phyloP scores from a whole-genome alignment of 2,797 vertebrate genomes.

The Anas acuta region DNA sequence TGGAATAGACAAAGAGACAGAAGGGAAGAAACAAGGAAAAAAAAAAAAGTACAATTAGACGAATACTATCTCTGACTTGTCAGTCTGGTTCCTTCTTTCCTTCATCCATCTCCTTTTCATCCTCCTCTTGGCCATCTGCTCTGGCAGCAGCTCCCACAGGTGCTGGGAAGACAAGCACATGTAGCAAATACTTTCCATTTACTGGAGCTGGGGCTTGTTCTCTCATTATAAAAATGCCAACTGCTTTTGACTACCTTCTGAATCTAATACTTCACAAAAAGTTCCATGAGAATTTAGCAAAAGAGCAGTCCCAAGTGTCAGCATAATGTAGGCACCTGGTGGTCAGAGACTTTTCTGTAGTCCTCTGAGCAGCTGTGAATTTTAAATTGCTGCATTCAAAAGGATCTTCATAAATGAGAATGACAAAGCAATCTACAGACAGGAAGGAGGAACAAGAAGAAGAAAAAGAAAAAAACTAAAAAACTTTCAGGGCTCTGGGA shows the following conservation, averaged over 20 bases:
- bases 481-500: not conserved
- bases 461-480: not conserved
- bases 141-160: constrained; percentile 1
- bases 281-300: not conserved
- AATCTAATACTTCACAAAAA: not conserved
- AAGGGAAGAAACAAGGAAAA: not conserved
- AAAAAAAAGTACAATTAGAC: not conserved
- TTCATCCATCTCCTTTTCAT: constrained; percentile 2
- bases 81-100: constrained; percentile 16
- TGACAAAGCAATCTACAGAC: not conserved
- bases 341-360: accelerated
- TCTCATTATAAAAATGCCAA: not conserved
- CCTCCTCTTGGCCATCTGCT: constrained; percentile 26
- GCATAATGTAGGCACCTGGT: not conserved
- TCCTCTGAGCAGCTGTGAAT: not conserved
- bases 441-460: not conserved
- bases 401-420: not conserved
- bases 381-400: not conserved
- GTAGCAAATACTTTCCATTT: not conserved
- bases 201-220: not conserved
- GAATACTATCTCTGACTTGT: not conserved
- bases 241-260: not conserved
- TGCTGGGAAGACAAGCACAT: not conserved
- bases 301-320: not conserved
- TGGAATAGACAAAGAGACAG: not conserved